phyloP scores from a whole-genome alignment of 1,140 invertebrate species.

The Leptopilina boulardi region DNA sequence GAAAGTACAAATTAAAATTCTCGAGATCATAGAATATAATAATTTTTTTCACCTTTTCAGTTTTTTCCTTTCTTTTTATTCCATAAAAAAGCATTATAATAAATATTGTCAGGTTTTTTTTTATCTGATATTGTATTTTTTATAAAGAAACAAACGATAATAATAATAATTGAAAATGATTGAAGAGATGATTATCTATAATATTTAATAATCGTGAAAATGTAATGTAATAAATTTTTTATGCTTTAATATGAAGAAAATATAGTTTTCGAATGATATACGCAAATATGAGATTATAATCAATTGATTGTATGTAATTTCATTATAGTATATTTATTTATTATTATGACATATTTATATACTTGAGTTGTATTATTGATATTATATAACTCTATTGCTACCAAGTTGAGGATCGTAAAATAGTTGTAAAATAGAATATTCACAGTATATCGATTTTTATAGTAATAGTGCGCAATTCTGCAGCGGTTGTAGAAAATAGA shows the following conservation, averaged over 20 bases:
- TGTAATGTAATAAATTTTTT: background rate
- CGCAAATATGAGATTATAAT: background rate
- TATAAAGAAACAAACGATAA: no score
- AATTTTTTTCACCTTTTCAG: background rate
- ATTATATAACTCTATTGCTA: background rate
- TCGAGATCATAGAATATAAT: background rate
- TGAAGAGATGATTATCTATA: background rate
- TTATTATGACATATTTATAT: background rate
- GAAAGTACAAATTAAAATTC: conserved; percentile 9
- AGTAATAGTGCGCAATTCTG: background rate
- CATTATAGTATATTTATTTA: background rate
- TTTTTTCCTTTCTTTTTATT: background rate
- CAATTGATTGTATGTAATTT: background rate
- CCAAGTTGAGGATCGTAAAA: background rate
- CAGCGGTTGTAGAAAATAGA: background rate
- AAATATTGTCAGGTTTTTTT: background rate
- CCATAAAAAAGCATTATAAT: background rate
- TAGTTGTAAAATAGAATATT: conserved; percentile 1
- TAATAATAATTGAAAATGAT: background rate
- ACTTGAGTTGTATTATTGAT: background rate
- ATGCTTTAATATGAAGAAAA: background rate
- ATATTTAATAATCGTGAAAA: background rate
- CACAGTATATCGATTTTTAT: background rate
- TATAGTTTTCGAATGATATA: background rate
- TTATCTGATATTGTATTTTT: background rate